Percentiles rank a stretch among this genome's conserved stretches.
Conservation (phyloP, 1,140 invertebrate genomes). For the Halyomorpha halys region DNA sequence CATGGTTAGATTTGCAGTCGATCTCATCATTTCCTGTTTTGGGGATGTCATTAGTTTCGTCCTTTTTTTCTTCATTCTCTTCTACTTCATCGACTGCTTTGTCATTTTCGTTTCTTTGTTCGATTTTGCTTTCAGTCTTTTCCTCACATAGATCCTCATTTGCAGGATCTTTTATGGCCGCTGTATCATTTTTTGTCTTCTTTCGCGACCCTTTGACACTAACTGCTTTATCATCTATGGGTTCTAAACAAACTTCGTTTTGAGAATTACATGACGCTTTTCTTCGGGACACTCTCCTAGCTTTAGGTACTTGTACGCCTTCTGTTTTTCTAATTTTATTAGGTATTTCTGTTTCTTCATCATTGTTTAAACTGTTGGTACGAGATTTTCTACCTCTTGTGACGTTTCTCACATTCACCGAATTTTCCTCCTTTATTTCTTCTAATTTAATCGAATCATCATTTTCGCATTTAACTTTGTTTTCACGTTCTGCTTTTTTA, state of each 20-base stretch:
- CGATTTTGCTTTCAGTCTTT: background rate
- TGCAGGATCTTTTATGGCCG: too few species aligned
- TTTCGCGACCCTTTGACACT: too few species aligned
- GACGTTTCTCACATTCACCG: background rate
- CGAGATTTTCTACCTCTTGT: slow-evolving; percentile 10
- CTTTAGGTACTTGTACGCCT: too few species aligned
- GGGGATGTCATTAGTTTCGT: background rate
- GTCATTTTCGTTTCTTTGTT: background rate
- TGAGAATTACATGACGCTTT: background rate
- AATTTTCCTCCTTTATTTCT: background rate
- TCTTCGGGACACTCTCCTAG: background rate
- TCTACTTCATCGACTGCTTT: too few species aligned
- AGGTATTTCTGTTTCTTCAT: slow-evolving; percentile 10
- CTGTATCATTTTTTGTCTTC: background rate
- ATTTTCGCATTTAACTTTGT: slow-evolving; percentile 27
- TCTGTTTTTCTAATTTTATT: slow-evolving; percentile 14
- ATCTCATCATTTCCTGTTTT: background rate
- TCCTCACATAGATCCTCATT: too few species aligned
- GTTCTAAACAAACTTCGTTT: background rate
- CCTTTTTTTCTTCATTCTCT: slow-evolving; percentile 1
- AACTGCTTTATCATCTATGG: background rate
- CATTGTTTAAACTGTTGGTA: background rate
- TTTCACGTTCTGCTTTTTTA: slow-evolving; percentile 35
- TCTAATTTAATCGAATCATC: background rate
- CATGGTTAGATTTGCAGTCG: background rate